Evolutionary conservation across 2,797 vertebrate species (phyloP), one percentile per base, ranked within the genome.

Genomic region (Siniperca obscura): DNA sequence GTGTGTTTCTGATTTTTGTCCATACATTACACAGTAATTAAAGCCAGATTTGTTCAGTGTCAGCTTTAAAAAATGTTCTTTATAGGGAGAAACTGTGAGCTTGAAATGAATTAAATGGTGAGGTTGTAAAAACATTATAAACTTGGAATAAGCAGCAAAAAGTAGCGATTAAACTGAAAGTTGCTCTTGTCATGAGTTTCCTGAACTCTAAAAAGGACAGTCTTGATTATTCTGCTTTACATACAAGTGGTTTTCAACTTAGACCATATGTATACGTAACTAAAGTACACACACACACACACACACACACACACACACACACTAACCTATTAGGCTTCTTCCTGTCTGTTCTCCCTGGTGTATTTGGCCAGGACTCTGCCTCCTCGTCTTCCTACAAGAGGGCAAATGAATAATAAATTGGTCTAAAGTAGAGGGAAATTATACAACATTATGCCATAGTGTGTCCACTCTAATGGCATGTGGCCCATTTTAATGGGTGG

Each of bases 331-430:
- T 85, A 86, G 66, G 36, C 84, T 72, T 57, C 84, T 81, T 86
- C 73, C 86, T 83, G 86, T 55, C 48, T 65, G 69, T 56, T 70
- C 50, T 80, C 78, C 85, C 73, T 10, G 10, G 85, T 81, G 79
- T 42, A 3, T 14, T 30, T 64, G 62, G 66, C 48, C 68, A 44
- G 67, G 76, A 59, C 75, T 52, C 11, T 44, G 42, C 42, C 12
- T 13, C 48, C 19, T 79, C 48, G 1, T 70, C 74, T 90, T 52
- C 81, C 81, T 87, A 59, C 8, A 79, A 81, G 85, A 85, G 89
- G 42, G 42, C 36, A 62, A 76, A 90, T 94, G 82, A 91, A 94
- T 95, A 89, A 94, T 95, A 91, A 91, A 94, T 93, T 14, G 42
- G 25, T 73, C 55, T 89, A 84, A 89, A 93, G 90, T 89, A 88